These are phyloP conservation scores for Liopterus haemorrhoidalis DNA, from an alignment of 2,888 invertebrate genomes.

Conservation along the genomic window DNA sequence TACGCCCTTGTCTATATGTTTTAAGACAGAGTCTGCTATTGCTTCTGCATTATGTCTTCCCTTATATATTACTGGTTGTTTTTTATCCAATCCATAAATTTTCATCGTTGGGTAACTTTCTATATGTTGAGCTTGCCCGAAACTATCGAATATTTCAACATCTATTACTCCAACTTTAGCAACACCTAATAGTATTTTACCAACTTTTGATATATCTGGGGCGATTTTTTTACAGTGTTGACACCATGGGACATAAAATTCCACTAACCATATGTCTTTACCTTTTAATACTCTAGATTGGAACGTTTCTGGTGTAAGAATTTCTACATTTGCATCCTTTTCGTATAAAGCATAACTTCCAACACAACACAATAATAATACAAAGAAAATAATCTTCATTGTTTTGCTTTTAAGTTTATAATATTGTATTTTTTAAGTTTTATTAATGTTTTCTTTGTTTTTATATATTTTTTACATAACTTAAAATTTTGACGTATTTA, in stretches of 20 bases:
- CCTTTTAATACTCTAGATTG: conserved; percentile 68
- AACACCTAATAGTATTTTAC: conserved; percentile 80
- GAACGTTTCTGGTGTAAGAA: conserved; percentile 74
- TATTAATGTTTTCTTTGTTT: no score
- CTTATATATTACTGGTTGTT: conserved; percentile 68
- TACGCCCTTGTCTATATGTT: conserved; percentile 64
- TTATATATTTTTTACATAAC: no score
- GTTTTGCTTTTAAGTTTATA: no score
- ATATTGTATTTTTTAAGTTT: no score
- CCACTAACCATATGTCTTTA: conserved; percentile 83
- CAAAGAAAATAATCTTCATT: no score
- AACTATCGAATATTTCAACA: conserved; percentile 72
- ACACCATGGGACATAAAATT: conserved; percentile 92
- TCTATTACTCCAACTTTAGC: conserved; percentile 86
- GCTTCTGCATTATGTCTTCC: conserved; percentile 74
- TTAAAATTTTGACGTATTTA: no score
- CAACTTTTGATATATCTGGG: conserved; percentile 85
- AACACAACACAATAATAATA: no score
- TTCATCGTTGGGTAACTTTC: conserved; percentile 89
- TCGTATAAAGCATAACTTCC: conserved; percentile 52
- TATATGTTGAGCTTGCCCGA: conserved; percentile 70
- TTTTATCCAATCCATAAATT: conserved; percentile 75
- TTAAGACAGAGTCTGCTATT: conserved; percentile 72
- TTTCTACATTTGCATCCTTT: conserved; percentile 66
- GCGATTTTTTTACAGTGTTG: conserved; percentile 78